Evolutionary conservation across 2,113 vertebrate species (phyloP).

Genomic region (Nymphicus hollandicus): DNA sequence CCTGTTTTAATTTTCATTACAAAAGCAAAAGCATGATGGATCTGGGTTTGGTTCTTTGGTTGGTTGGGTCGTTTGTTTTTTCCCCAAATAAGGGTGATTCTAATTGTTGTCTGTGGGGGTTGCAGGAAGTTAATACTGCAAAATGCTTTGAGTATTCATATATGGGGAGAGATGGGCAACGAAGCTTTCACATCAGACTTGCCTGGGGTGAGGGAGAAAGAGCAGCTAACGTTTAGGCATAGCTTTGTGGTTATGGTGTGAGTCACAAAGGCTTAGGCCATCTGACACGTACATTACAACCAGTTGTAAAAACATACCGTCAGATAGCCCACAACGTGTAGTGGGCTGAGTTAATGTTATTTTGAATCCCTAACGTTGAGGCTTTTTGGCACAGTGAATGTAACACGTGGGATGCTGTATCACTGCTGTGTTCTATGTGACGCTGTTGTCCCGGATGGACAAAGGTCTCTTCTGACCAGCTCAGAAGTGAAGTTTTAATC

Average conservation of each 20-base stretch:
- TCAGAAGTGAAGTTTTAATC: not conserved
- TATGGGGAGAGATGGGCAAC: not conserved
- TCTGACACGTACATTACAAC: slow-evolving; percentile 39
- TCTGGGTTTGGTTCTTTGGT: not conserved
- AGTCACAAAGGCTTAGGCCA: slow-evolving; percentile 1
- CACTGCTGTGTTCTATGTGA: not conserved
- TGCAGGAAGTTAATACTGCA: not conserved
- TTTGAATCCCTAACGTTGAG: not conserved
- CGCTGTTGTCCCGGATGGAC: not conserved
- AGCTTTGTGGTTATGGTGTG: slow-evolving; percentile 17
- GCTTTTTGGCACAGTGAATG: not conserved
- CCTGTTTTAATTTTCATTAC: not conserved
- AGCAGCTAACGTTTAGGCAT: not conserved
- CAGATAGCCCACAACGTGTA: not conserved
- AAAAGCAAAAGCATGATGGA: not conserved
- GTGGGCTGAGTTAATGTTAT: not conserved
- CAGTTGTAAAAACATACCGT: slow-evolving; percentile 57
- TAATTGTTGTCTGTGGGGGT: not conserved
- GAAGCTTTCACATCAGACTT: not conserved
- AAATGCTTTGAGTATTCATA: not conserved
- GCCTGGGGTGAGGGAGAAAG: not conserved
- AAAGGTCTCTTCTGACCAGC: not conserved
- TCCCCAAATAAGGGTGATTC: not conserved
- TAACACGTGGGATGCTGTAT: not conserved
- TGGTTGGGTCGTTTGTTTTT: not conserved